Base-by-base conservation (phyloP, 2,888 invertebrate species). In the Electrophaes corylata region DNA sequence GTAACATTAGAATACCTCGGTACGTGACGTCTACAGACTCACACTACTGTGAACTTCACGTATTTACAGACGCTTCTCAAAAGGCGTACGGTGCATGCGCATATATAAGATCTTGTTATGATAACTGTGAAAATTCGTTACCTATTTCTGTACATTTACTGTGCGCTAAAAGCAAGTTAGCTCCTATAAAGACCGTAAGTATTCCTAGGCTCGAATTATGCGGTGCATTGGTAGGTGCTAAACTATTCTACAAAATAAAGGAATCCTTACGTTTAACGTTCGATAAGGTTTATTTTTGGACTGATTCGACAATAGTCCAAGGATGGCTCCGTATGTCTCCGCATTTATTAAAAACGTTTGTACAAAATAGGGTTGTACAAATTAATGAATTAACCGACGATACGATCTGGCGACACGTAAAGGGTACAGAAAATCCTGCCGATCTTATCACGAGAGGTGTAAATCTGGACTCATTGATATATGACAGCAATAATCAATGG, bases 301-400 rank as follows among this genome's bases (percentile, higher is more conserved):
- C 45, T 2, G 45, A 45, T 8, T 45, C 45, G 5, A 33, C 33
- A 19, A 45, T 45, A n/a, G 45, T 45, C 4, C 11, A n/a, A 18
- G 45, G 45, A 2, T 45, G 45, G 31, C 1, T 45, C n/a, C 31
- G 45, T 18, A 45, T 19, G 19, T 19, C 45, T 8, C 45, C 45
- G 1, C 44, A 44, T 5, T 23, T 16, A 3, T 16, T 44, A 6
- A 44, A 44, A 44, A 29, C 44, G 11, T 44, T 44, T 6, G 44
- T 44, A 16, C 44, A 44, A 5, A 44, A 44, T 44, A 14, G 44
- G 2, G 44, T 26, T 4, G 11, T 11, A 2, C 16, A 44, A 44
- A 44, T 44, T 3, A 44, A 44, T 11, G 44, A 44, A 4, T 44
- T 44, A 10, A 44, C 44, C 0, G 29, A 11, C 16, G 29, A 44